Base-by-base conservation (phyloP, 1,140 invertebrate genomes). In the Dreissena rostriformis region DNA sequence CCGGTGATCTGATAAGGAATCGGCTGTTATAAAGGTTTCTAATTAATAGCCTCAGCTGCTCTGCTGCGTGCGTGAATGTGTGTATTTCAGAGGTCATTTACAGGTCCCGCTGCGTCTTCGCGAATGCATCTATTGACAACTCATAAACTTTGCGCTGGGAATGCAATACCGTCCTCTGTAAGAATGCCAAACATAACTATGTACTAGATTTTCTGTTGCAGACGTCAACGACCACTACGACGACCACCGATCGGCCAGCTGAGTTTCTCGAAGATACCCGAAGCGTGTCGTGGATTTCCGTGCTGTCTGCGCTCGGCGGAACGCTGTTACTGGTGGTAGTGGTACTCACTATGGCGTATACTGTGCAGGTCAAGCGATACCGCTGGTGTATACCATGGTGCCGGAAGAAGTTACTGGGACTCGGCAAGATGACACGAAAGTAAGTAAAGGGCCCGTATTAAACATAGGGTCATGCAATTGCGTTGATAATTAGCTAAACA, bases 341-440 rank as follows among this genome's bases (percentile, higher is more conserved):
- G 19, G 75, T 28, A 0, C 66, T 78, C 26, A 28, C 22, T 39
- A 15, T 78, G 15, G 24, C 67, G 11, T 78, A 78, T 24, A 78
- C 63, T 2, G 49, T 67, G 17, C 75, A 78, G 63, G 57, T 78
- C 12, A 78, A 78, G 49, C 29, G 75, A 53, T 78, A 67, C 39
- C 11, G 75, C 17, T 78, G 75, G 75, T 78, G 75, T 67, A 67
- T 78, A n/a, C 75, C 75, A 0, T 78, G 61, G 61, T 67, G 61
- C 63, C 17, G 75, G 19, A 78, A 78, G 51, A 61, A 49, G 6
- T 19, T 78, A n/a, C 75, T 78, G 15, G 75, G 75, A n/a, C 17
- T 78, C 12, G 53, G 51, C 57, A 53, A 68, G 7, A 78, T 78
- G 63, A 67, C 75, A 24, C 14, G 61, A 19, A 67, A 24, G 75